A percentile compares a stretch with the other conserved stretches of the same genome.
These are phyloP conservation scores for Zaprionus camerounensis DNA, from an alignment of 1,140 invertebrate species.

Conservation along the genomic window DNA sequence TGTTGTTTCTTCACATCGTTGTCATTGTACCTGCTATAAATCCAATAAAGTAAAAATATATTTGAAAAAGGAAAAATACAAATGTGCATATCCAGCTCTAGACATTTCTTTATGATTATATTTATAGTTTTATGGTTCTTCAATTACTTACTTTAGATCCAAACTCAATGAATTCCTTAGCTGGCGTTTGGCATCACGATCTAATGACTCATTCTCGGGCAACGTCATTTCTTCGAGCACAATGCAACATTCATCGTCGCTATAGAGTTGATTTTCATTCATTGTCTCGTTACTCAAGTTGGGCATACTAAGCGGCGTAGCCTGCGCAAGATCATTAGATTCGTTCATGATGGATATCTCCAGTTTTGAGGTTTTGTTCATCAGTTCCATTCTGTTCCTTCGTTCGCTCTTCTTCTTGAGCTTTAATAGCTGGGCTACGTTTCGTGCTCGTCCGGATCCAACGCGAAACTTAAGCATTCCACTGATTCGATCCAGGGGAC, in stretches of 20 bases:
- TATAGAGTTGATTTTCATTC: slow-evolving; percentile 10
- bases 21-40: slow-evolving; percentile 9
- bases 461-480: slow-evolving; percentile 65
- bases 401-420: not conserved
- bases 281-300: slow-evolving; percentile 1
- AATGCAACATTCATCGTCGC: slow-evolving; percentile 47
- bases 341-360: slow-evolving; percentile 26
- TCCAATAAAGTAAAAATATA: not conserved
- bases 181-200: slow-evolving; percentile 10
- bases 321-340: not conserved
- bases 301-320: slow-evolving; percentile 22
- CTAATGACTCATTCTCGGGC: slow-evolving; percentile 10
- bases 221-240: slow-evolving; percentile 23
- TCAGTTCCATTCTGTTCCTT: not conserved
- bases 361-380: not conserved
- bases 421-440: slow-evolving; percentile 57
- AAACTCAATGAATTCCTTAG: not conserved
- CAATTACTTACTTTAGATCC: slow-evolving; percentile 15
- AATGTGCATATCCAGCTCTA: too few relatives aligned
- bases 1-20: slow-evolving; percentile 8
- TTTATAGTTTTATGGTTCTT: not conserved
- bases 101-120: too few relatives aligned
- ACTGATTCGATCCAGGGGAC: slow-evolving; percentile 26
- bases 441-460: slow-evolving; percentile 51
- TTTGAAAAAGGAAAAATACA: too few relatives aligned